phyloP scores from a whole-genome alignment of 2,113 vertebrate genomes.

The Oxyura jamaicensis region DNA sequence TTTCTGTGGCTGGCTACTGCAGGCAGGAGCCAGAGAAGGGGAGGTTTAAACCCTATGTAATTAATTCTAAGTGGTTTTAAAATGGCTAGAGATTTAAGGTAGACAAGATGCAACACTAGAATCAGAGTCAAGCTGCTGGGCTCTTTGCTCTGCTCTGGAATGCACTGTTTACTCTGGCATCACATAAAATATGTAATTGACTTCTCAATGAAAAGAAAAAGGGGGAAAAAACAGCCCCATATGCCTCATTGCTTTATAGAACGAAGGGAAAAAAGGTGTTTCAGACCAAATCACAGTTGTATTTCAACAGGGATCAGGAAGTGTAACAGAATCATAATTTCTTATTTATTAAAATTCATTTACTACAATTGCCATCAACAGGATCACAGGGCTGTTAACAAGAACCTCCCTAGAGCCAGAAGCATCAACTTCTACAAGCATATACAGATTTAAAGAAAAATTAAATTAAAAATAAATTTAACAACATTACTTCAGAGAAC shows the following conservation, averaged over 20 bases:
- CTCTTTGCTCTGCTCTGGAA: conserved; percentile 26
- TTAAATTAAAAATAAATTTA: conserved; percentile 52
- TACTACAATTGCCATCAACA: conserved; percentile 41
- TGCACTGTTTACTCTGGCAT: conserved; percentile 21
- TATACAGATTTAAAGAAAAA: conserved; percentile 37
- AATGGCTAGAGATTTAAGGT: conserved; percentile 39
- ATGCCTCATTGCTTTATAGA: conserved; percentile 8
- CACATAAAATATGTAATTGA: conserved; percentile 16
- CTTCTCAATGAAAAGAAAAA: conserved; percentile 11
- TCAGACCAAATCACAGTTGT: conserved; percentile 4
- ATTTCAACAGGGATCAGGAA: neutral
- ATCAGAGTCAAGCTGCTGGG: conserved; percentile 13
- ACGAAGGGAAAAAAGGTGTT: conserved; percentile 5
- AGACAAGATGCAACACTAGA: conserved; percentile 39
- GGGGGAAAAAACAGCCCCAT: neutral
- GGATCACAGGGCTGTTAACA: conserved; percentile 13
- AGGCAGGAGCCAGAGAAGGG: neutral
- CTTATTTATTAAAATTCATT: conserved; percentile 51
- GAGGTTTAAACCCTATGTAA: conserved; percentile 37
- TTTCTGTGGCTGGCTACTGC: conserved; percentile 6
- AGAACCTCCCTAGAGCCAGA: conserved; percentile 39
- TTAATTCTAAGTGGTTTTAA: conserved; percentile 56
- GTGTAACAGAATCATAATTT: conserved; percentile 4
- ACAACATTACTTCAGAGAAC: conserved; percentile 43
- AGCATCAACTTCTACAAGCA: conserved; percentile 22